Base-by-base conservation (phyloP, 2,113 vertebrate genomes). In the Sapajus apella region DNA sequence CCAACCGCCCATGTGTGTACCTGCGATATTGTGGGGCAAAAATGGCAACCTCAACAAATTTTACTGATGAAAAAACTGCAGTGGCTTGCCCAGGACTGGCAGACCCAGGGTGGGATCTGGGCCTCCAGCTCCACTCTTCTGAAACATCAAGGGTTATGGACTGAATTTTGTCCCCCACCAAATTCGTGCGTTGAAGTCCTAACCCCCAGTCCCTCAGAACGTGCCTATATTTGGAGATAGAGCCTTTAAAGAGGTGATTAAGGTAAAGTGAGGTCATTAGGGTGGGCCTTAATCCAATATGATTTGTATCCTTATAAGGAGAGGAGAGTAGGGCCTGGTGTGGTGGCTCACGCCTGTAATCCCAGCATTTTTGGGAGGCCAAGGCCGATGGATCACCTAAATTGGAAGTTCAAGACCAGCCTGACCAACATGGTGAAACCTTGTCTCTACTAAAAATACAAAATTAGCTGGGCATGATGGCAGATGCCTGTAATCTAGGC, bases 41-140 rank as follows among this genome's bases (percentile, higher is more conserved):
- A 10, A 8, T 0, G 3, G 43, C 50, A 35, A 68, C 30, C 30
- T 35, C 40, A 2, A 2, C 14, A 52, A 6, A 18, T 32, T 0
- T 20, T 16, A 3, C 72, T 8, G 52, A 47, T 0, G 14, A 20
- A 25, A 27, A 30, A 18, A 18, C 9, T 6, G 21, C 7, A 13
- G 87, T 2, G 56, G 17, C 55, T 12, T 1, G 17, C 6, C 37
- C 18, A 43, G 72, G 45, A 23, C 12, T 21, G 6, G 18, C 47
- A 50, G 73, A 73, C 81, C 55, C 88, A 16, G 66, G 16, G 20
- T 10, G 40, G 14, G 45, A 21, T 7, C 32, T 43, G 58, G 8
- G 14, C 20, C 32, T 25, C 43, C 0, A 0, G 8, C 17, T 12
- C 80, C 56, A 11, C 11, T 14, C 45, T 18, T 18, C 77, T 8